Evolutionary conservation across 2,113 vertebrate genomes (phyloP), one percentile per base, ranked within the genome.

Genomic region (Nycticebus coucang): DNA sequence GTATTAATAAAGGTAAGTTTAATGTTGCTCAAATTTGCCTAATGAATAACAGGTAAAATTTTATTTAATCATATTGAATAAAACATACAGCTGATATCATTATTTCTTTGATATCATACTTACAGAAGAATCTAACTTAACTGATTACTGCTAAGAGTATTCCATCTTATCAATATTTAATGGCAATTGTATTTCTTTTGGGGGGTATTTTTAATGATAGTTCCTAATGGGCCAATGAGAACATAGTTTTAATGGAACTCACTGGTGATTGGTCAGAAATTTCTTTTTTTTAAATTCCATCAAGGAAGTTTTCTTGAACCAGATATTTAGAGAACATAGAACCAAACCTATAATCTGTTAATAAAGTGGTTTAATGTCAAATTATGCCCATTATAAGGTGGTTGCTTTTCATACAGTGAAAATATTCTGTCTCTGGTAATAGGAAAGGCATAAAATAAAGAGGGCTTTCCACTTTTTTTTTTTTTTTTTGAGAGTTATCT

Each of bases 401-500:
- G 4, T 11, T 85, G 45, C 80, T 95, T 92, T 80, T 37, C 28
- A 81, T 68, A 87, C 28, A 89, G 7, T 41, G 50, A 97, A 94
- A 97, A 77, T 30, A 53, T 97, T 87, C 82, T 59, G 24, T 91
- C 93, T 15, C 62, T 26, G 45, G 57, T 82, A 53, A 96, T 78
- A 96, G 84, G 41, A 82, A 26, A 90, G 72, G 84, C 75, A 91
- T 95, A 89, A 83, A 41, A 89, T 13, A 66, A 97, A 88, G 66
- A 98, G 79, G 97, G 57, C 74, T 94, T 89, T 96, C 97, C 94
- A 97, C 81, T 94, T 97, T n/a, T 97, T 94, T 97, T 41, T 94
- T 97, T 97, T 93, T 97, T 98, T 96, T 96, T 84, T 91, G 57
- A 97, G 62, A 86, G 68, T 97, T 97, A 98, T 93, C 90, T 98